Percentiles rank a stretch among this genome's conserved stretches.
These are phyloP conservation scores for Gymnosoma rotundatum DNA, from an alignment of 2,888 invertebrate species.

Conservation along the genomic window DNA sequence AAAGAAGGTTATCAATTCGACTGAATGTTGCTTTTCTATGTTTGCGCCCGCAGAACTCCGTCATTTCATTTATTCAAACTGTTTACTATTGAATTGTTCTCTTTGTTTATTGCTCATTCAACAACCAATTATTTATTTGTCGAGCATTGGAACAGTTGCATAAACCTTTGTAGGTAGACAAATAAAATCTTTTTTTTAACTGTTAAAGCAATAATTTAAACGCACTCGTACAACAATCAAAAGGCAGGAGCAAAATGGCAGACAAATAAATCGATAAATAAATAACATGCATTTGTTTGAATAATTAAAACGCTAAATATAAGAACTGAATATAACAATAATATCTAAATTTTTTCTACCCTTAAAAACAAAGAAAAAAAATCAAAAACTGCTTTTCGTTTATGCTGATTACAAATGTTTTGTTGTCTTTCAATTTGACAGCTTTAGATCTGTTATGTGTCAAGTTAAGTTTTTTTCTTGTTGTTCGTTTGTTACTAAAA, in stretches of 20 bases:
- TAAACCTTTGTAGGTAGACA: no score
- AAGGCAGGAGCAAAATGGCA: not conserved
- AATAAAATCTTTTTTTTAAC: no score
- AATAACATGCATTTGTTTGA: not conserved
- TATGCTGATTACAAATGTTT: conserved; percentile 44
- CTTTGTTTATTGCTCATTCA: no score
- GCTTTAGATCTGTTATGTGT: conserved; percentile 58
- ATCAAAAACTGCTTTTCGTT: not conserved
- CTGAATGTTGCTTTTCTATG: no score
- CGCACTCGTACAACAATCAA: not conserved
- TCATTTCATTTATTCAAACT: no score
- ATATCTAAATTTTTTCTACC: conserved; percentile 26
- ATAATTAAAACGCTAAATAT: not conserved
- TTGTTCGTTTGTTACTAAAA: conserved; percentile 11
- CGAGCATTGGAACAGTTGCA: no score
- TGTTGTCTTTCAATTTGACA: conserved; percentile 59
- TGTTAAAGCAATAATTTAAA: no score
- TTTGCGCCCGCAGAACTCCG: no score
- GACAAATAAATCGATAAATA: conserved; percentile 45
- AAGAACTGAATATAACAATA: not conserved
- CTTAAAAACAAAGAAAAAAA: conserved; percentile 22
- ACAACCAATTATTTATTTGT: no score
- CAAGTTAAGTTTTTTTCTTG: conserved; percentile 21
- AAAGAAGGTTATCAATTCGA: no score
- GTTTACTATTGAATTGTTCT: no score